Evolutionary conservation across 1,140 invertebrate species (phyloP), one percentile per base, ranked within the genome.

Genomic region (Papilio dardanus): DNA sequence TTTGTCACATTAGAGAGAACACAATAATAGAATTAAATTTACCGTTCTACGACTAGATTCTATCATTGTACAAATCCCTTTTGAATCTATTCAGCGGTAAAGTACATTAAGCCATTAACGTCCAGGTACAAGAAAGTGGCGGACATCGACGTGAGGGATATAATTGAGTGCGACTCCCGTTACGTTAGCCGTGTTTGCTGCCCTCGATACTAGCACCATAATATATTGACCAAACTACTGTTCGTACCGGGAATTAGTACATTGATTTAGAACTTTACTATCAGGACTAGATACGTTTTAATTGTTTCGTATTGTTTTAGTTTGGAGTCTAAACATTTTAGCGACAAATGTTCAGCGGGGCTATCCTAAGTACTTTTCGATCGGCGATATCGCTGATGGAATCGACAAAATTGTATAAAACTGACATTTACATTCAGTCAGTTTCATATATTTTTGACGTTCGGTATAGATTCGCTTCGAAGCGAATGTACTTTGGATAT

Each of bases 161-260:
- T 90, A 92, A 92, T 91, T 89, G 88, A 77, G 80, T 78, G 74
- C 78, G 75, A 81, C 83, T 83, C 85, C 81, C 74, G 79, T 78
- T 81, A 83, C 79, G 79, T 83, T 81, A 71, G 79, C 50, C 50
- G 50, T 24, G 50, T 54, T 54, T 54, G 50, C 50, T 24, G 50
- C 50, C 50, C 50, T 24, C 50, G 5, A 54, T 54, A 54, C 50
- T 28, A 28, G n/a, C 5, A 24, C 50, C 10, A 54, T 54, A 54
- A 54, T 10, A 54, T 24, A 54, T 54, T 54, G 21, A 54, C 50
- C 50, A 54, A 54, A 24, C 50, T 7, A 12, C 50, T 3, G 0
- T 24, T 54, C 0, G 24, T 54, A 46, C n/a, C 7, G 6, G 42
- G 6, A 46, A 46, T n/a, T 46, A 19, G 42, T 46, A 19, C 16